Evolutionary conservation across 1,140 invertebrate species (phyloP), one percentile per base, ranked within the genome.

Genomic region (Phthorimaea operculella): DNA sequence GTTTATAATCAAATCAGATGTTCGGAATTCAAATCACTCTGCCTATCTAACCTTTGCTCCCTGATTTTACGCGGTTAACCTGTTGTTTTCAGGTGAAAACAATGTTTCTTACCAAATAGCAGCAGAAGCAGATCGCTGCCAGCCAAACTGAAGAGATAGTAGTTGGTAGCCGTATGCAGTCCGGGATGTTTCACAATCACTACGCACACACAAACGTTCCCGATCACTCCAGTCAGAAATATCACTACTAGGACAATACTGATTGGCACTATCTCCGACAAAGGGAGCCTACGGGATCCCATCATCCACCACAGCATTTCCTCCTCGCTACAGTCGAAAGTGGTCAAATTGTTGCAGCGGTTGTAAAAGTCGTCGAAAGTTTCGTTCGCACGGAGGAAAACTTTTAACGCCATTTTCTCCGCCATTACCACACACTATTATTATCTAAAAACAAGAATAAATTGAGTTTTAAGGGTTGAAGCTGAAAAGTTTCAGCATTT

Each of bases 91-190:
- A n/a, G n/a, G n/a, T n/a, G n/a, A n/a, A n/a, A n/a, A 56, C 21
- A 6, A 28, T 4, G 34, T 60, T 18, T 78, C 90, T 90, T 73
- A 94, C 92, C 93, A 63, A 94, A 89, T 15, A 92, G 78, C 14
- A 94, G 83, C 62, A 93, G 87, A 51, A 89, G 88, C 44, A 95
- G 75, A 81, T 95, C 93, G 11, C 93, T 94, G 18, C 94, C 87
- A 5, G 93, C 92, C 65, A 94, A 83, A 82, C 91, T 97, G 81
- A 98, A 96, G 62, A 99, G 87, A 83, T 98, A 98, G 74, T 96
- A 98, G 74, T 98, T 98, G 0, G 93, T 95, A 0, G 93, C 91
- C 4, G 92, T 93, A 63, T 94, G 93, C 89, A 97, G 90, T 1
- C 89, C 89, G 51, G 90, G 87, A 72, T 97, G 95, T 61, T 90